These are phyloP conservation scores for Drosophila seguyi DNA, from an alignment of 1,140 invertebrate species.

Conservation along the genomic window DNA sequence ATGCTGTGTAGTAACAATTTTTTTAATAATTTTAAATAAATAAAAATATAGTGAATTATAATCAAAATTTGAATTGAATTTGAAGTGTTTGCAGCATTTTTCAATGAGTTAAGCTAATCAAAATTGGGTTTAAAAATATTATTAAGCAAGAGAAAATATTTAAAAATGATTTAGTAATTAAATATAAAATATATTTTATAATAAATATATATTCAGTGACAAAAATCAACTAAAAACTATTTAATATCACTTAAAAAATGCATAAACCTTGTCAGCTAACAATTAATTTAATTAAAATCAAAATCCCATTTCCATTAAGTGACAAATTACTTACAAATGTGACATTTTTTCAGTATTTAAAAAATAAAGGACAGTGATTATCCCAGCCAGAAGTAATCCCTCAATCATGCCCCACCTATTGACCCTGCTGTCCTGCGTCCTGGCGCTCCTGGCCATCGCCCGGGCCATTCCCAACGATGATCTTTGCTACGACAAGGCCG, in stretches of 20 bases:
- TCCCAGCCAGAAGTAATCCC: not conserved
- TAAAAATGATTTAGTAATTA: too few species aligned
- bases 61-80: too few species aligned
- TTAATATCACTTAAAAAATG: too few species aligned
- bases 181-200: not conserved
- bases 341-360: not conserved
- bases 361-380: not conserved
- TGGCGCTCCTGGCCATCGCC: slow-evolving; percentile 13
- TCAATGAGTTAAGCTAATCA: not conserved
- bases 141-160: too few species aligned
- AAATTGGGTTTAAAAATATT: not conserved
- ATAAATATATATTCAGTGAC: not conserved
- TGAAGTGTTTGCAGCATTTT: not conserved
- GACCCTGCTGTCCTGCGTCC: not conserved
- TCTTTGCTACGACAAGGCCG: slow-evolving; percentile 93
- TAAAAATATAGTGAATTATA: not conserved
- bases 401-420: not conserved
- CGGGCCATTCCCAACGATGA: slow-evolving; percentile 83
- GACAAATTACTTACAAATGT: not conserved
- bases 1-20: not conserved
- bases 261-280: not conserved
- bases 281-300: not conserved
- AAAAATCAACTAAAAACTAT: not conserved
- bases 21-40: not conserved
- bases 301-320: not conserved